Base-by-base conservation (phyloP, 2,797 vertebrate genomes). In the Graptemys geographica region DNA sequence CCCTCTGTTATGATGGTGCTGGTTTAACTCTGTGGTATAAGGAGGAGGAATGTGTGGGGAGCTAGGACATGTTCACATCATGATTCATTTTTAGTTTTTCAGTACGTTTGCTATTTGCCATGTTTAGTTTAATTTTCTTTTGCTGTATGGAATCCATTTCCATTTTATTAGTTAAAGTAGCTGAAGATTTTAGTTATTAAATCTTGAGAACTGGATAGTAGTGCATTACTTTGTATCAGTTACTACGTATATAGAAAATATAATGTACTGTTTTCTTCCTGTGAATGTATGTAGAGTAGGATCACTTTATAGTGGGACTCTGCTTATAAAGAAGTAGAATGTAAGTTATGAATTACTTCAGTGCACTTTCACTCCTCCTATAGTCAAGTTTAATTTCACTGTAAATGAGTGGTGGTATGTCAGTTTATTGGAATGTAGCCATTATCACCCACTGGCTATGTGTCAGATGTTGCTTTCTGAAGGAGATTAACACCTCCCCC, bases 401-500 rank as follows among this genome's bases (percentile, higher is more conserved):
- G 81, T 47, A 94, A 95, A 81, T 1, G 52, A 84, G 87, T 0
- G 49, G 86, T 92, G 41, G 95, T 92, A 47, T 97, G 96, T 96
- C 95, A 97, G 92, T 87, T 97, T 95, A 87, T 89, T 84, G 72
- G 84, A 95, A 97, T 47, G 84, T 25, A 94, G 85, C 96, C 96
- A 95, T 97, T 94, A 92, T 74, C 96, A 96, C 96, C 96, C 96
- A 96, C 95, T 95, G 92, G 90, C 82, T 81, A 74, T 84, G 88
- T 95, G 95, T 96, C 97, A 96, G 96, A 79, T 90, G 92, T 94
- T 96, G 93, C 94, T 96, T 96, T 96, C 95, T 92, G 52, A 94
- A 95, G 95, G 95, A 91, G 94, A 96, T 96, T 84, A 94, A 94
- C 90, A 52, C 97, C 89, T 97, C 92, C 1, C 56, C 11, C 84